Conservation (phyloP, 37 sponge, comb jelly and placozoan species). For the Amphimedon queenslandica region DNA sequence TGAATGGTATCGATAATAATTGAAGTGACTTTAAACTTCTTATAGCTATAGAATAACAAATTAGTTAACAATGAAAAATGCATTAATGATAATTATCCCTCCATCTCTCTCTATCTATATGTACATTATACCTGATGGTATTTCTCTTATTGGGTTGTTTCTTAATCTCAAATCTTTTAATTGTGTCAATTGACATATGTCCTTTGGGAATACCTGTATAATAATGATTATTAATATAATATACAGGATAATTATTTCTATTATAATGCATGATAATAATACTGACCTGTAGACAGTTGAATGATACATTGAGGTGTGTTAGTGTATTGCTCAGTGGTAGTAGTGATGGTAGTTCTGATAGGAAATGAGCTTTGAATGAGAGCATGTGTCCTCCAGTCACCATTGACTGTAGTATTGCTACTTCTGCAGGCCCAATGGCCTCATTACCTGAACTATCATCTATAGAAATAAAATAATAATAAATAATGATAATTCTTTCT, state of each 20-base stretch:
- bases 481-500: background rate
- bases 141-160: constrained; percentile 83
- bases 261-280: no score
- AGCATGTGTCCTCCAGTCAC: constrained; percentile 69
- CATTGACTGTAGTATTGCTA: constrained; percentile 79
- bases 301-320: constrained; percentile 86
- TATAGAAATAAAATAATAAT: background rate
- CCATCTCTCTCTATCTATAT: no score
- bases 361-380: constrained; percentile 88
- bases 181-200: constrained; percentile 48
- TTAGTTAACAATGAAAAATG: no score
- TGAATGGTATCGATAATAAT: no score
- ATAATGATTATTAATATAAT: background rate
- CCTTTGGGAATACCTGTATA: constrained; percentile 60
- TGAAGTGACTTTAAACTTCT: no score
- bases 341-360: constrained; percentile 65
- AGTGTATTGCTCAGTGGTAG: constrained; percentile 69
- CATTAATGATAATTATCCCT: no score
- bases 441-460: constrained; percentile 49
- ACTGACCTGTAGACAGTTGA: constrained; percentile 74
- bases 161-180: constrained; percentile 71
- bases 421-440: constrained; percentile 61
- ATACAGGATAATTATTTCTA: no score
- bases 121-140: constrained; percentile 82
- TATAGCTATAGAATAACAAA: no score